phyloP scores from a whole-genome alignment of 2,888 invertebrate genomes.

The Drosophila subquinaria region DNA sequence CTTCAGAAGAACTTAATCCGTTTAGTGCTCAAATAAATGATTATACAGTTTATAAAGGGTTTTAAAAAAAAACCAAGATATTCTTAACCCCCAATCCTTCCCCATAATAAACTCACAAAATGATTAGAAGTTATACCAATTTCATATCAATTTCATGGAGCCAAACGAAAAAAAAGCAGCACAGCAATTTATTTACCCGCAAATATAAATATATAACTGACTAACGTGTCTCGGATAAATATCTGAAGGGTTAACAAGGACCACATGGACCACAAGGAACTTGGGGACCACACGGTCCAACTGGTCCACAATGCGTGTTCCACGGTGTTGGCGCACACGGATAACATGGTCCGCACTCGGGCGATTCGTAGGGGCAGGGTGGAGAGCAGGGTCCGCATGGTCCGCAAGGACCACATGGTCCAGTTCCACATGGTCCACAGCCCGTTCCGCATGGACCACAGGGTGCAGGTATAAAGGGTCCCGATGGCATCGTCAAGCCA shows the following conservation, averaged over 20 bases:
- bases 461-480: background rate
- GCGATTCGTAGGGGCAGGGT: slow-evolving; percentile 10
- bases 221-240: background rate
- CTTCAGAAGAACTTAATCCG: too few species aligned
- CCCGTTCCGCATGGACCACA: slow-evolving; percentile 9
- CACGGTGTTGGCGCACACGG: slow-evolving; percentile 9
- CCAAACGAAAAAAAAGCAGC: slow-evolving; percentile 5
- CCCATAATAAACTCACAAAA: too few species aligned
- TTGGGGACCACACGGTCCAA: slow-evolving; percentile 15
- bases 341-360: slow-evolving; percentile 13
- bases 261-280: slow-evolving; percentile 10
- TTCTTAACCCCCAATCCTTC: too few species aligned
- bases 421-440: slow-evolving; percentile 10
- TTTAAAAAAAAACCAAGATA: too few species aligned
- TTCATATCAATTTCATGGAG: too few species aligned
- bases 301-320: slow-evolving; percentile 14
- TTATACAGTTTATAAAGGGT: too few species aligned
- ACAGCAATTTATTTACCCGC: slow-evolving; percentile 5
- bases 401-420: slow-evolving; percentile 9
- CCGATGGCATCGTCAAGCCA: slow-evolving; percentile 10
- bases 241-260: slow-evolving; percentile 5
- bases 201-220: background rate
- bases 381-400: slow-evolving; percentile 11
- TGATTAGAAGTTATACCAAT: background rate
- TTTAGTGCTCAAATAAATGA: too few species aligned